Evolutionary conservation across 2,113 vertebrate species (phyloP), one percentile per base, ranked within the genome.

Genomic region (Phylloscopus whistleri): DNA sequence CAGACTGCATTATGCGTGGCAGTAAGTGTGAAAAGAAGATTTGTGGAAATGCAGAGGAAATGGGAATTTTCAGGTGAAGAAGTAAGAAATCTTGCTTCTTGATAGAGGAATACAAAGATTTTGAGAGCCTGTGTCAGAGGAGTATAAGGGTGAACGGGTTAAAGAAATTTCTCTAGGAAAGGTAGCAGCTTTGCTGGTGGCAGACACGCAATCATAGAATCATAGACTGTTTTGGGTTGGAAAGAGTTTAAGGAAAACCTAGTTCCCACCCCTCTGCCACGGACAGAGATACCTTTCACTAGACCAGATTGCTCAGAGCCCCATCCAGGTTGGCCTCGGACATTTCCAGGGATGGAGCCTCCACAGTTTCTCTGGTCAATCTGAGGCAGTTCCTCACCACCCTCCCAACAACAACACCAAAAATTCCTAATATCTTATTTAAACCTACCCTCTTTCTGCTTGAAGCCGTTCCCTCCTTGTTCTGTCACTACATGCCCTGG

Each of bases 1-100:
- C 7, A 63, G 5, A 16, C 9, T 3, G 55, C 1, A 49, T 66
- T 62, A 53, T 17, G 2, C 0, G 1, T 46, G 35, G 2, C 23
- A 59, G 8, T 33, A 75, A 35, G 3, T 2, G 3, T 67, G 46
- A 81, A 66, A 7, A 64, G 3, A 77, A 4, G 2, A 28, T 74
- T 37, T 66, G 35, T 33, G 35, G 20, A 89, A 75, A 51, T 35
- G 43, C 3, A 43, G 39, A 79, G 9, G 10, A 85, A 88, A 75
- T 11, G 55, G 17, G 11, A 56, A 35, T 63, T 74, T 58, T 7
- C 4, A n/a, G 13, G 7, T 35, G 22, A 4, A 67, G 4, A 73
- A 64, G 5, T 41, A 52, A 76, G 44, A 69, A 93, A 68, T 63
- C 41, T 2, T 84, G 9, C 2, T 68, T 46, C 24, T 48, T 68